These are phyloP conservation scores for Musca domestica DNA, from an alignment of 1,140 invertebrate genomes.

Conservation along the genomic window DNA sequence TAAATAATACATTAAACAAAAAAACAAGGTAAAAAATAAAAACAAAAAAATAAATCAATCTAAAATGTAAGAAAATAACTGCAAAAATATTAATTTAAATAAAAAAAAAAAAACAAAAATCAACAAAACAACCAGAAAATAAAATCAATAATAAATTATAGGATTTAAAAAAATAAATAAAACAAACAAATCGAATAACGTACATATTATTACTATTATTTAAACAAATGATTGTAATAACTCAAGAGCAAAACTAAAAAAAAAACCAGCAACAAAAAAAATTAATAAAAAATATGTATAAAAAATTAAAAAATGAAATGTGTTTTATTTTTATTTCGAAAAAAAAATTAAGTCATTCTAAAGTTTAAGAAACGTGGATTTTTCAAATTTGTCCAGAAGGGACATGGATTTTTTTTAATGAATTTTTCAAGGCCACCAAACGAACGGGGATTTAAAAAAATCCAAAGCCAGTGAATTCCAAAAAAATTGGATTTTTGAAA, in stretches of 20 bases:
- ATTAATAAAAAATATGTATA: constrained; percentile 32
- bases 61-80: neutral
- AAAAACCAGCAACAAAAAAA: constrained; percentile 25
- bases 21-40: neutral
- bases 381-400: no score
- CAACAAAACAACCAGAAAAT: neutral
- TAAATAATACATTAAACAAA: constrained; percentile 2
- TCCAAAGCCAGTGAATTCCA: no score
- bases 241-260: neutral
- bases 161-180: constrained; percentile 1
- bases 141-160: constrained; percentile 1
- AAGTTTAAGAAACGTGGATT: no score
- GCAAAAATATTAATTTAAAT: neutral
- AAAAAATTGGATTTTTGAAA: no score
- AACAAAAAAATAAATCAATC: neutral
- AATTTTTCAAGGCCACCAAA: no score
- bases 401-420: no score
- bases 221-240: constrained; percentile 26
- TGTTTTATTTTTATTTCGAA: neutral
- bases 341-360: no score
- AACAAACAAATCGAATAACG: constrained; percentile 6
- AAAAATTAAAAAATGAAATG: constrained; percentile 18
- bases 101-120: neutral
- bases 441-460: no score
- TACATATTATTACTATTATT: constrained; percentile 1